A percentile compares a stretch with the other conserved stretches of the same genome.
These are phyloP conservation scores for Gambusia yucatana DNA, from an alignment of 2,797 vertebrate genomes.

Conservation along the genomic window DNA sequence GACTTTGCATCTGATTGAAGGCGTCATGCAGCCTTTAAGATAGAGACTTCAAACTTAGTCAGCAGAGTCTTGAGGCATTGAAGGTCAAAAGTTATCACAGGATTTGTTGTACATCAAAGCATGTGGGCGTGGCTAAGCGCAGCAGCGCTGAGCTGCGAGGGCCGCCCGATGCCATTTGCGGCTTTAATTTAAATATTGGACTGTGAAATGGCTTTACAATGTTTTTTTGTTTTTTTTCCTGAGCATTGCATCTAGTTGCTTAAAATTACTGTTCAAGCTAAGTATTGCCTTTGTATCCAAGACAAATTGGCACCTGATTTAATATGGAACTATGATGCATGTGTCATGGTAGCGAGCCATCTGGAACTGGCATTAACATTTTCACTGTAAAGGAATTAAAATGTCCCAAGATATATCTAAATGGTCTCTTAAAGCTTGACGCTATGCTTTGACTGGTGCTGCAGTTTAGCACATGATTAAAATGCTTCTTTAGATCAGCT, in stretches of 20 bases:
- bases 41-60: too few species aligned
- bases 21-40: too few species aligned
- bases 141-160: too few species aligned
- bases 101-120: too few species aligned
- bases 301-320: neutral
- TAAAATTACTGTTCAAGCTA: neutral
- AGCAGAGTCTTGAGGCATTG: too few species aligned
- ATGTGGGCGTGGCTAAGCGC: too few species aligned
- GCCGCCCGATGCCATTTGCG: too few species aligned
- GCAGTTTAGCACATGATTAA: neutral
- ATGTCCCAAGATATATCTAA: neutral
- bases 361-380: slow-evolving; percentile 20
- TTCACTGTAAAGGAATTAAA: slow-evolving; percentile 10
- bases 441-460: neutral
- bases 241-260: neutral
- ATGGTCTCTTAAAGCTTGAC: neutral
- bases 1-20: too few species aligned
- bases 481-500: neutral
- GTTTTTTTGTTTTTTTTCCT: neutral
- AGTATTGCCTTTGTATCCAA: neutral
- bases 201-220: neutral
- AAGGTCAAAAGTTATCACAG: too few species aligned
- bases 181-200: neutral
- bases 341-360: neutral
- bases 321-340: neutral